Conservation (phyloP, 2,888 invertebrate species). For the Volucella inanis region DNA sequence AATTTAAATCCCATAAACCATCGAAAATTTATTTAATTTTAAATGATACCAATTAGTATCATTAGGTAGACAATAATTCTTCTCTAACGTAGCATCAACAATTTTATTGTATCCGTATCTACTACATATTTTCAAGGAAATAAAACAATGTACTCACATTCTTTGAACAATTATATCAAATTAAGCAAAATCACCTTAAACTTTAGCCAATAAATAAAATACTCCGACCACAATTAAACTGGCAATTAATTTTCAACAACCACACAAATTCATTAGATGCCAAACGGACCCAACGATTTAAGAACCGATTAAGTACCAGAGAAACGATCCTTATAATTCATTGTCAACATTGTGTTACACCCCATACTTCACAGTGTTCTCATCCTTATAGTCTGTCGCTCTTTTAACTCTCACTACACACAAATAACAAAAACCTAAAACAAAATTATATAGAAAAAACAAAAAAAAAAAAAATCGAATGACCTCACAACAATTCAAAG, state of each 20-base stretch:
- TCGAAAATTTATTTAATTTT: conserved; percentile 15
- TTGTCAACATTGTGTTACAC: conserved; percentile 65
- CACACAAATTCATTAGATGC: conserved; percentile 63
- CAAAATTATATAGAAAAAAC: conserved; percentile 30
- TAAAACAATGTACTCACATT: conserved; percentile 5
- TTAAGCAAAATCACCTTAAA: conserved; percentile 59
- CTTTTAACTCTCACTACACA: not conserved
- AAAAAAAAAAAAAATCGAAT: conserved; percentile 13
- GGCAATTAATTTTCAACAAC: conserved; percentile 66
- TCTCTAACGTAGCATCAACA: conserved; percentile 11
- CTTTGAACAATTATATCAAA: conserved; percentile 48
- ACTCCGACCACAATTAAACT: conserved; percentile 57
- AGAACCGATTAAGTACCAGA: conserved; percentile 71
- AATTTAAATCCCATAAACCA: conserved; percentile 5
- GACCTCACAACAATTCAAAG: conserved; percentile 42
- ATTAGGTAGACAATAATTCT: conserved; percentile 30
- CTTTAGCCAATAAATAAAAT: conserved; percentile 68
- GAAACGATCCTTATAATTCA: conserved; percentile 69
- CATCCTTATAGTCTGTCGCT: too few relatives aligned
- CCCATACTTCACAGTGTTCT: not conserved
- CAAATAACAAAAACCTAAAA: conserved; percentile 40
- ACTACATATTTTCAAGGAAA: not conserved
- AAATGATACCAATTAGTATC: conserved; percentile 33
- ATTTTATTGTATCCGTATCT: not conserved
- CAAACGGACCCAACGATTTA: conserved; percentile 71